These are phyloP conservation scores for Corythoichthys haematopterus DNA, from an alignment of 2,113 vertebrate species.

Conservation along the genomic window DNA sequence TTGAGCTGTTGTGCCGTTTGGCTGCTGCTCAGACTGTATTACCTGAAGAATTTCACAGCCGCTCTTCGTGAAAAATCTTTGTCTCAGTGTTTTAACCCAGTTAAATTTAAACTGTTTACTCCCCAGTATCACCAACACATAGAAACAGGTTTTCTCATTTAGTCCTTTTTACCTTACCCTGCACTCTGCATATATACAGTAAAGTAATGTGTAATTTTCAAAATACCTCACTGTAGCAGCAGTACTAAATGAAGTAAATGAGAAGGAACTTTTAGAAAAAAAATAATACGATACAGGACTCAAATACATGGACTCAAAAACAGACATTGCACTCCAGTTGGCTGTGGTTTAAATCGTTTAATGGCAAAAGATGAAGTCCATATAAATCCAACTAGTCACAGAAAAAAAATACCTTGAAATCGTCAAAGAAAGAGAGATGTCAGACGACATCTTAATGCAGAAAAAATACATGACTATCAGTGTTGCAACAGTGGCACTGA, in stretches of 20 bases:
- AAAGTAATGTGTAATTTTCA: too few relatives aligned
- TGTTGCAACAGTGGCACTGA: slow-evolving; percentile 9
- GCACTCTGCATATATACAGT: too few relatives aligned
- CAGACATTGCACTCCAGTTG: slow-evolving; percentile 5
- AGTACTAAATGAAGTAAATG: not conserved
- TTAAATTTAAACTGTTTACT: too few relatives aligned
- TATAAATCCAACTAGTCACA: slow-evolving; percentile 9
- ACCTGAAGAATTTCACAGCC: too few relatives aligned
- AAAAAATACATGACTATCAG: slow-evolving; percentile 29
- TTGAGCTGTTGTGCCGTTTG: too few relatives aligned
- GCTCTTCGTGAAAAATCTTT: too few relatives aligned
- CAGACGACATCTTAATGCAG: slow-evolving; percentile 22
- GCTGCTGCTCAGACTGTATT: too few relatives aligned
- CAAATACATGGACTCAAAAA: not conserved
- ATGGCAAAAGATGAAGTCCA: slow-evolving; percentile 8
- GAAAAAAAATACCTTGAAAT: slow-evolving; percentile 21
- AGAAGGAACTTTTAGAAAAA: not conserved
- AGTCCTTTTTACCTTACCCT: too few relatives aligned
- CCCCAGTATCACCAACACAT: too few relatives aligned
- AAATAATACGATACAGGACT: slow-evolving; percentile 3
- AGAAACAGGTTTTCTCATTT: too few relatives aligned
- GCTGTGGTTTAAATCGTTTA: slow-evolving; percentile 1
- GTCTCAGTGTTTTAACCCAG: too few relatives aligned
- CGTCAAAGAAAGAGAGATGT: slow-evolving; percentile 9
- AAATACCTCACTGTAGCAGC: slow-evolving; percentile 1